These are phyloP conservation scores for Trachurus trachurus DNA, from an alignment of 2,797 vertebrate species.

Conservation along the genomic window DNA sequence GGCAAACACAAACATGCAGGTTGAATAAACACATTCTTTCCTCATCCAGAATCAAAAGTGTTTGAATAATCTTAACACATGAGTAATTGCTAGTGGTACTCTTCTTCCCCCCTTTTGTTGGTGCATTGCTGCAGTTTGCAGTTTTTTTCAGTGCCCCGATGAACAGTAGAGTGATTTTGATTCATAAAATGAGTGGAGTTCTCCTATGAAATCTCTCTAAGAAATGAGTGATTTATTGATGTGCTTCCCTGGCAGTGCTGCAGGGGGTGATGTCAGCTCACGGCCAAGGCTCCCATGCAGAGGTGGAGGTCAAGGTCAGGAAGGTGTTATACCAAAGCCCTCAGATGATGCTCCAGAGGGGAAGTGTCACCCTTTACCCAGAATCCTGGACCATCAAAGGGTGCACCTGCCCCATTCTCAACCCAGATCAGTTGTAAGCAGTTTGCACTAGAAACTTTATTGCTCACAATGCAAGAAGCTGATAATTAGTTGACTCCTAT, in stretches of 20 bases:
- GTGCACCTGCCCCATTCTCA: conserved; percentile 94
- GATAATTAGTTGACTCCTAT: conserved; percentile 42
- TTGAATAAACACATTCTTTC: background rate
- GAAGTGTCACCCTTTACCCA: conserved; percentile 89
- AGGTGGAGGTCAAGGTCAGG: conserved; percentile 93
- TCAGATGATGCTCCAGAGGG: conserved; percentile 88
- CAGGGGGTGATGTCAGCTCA: conserved; percentile 93
- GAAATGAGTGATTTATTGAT: background rate
- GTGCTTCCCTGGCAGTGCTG: conserved; percentile 84
- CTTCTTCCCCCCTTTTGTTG: background rate
- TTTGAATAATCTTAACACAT: background rate
- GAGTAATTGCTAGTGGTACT: background rate
- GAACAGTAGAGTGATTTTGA: background rate
- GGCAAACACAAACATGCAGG: background rate
- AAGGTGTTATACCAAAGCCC: conserved; percentile 90
- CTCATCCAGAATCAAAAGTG: background rate
- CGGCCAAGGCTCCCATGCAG: conserved; percentile 94
- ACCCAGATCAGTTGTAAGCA: conserved; percentile 87
- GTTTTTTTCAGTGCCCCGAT: background rate
- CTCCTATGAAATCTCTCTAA: background rate
- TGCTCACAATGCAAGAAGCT: conserved; percentile 34
- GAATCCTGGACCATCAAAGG: conserved; percentile 94
- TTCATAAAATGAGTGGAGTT: background rate
- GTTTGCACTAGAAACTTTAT: no score
- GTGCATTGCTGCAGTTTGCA: background rate